These are phyloP conservation scores for Scolanthus callimorphus DNA, from an alignment of 92 coral and sea anemone genomes.

Conservation along the genomic window DNA sequence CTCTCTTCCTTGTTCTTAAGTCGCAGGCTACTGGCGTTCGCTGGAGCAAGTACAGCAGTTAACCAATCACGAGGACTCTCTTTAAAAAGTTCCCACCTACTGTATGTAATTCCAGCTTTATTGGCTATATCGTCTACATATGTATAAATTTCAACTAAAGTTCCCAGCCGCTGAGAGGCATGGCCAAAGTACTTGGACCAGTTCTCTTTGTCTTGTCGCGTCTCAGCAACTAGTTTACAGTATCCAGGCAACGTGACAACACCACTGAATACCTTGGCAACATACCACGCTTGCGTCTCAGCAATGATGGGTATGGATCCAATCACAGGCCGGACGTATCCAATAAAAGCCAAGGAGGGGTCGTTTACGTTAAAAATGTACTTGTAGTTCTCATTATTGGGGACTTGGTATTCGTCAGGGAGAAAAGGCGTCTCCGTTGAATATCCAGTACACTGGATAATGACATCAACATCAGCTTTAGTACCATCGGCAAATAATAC, in stretches of 20 bases:
- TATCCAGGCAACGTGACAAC: conserved; percentile 34
- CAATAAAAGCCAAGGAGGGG: too few species aligned
- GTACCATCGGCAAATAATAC: too few species aligned
- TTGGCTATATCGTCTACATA: too few species aligned
- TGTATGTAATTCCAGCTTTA: too few species aligned
- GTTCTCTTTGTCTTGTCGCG: conserved; percentile 50
- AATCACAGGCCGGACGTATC: conserved; percentile 68
- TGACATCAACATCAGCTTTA: too few species aligned
- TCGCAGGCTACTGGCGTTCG: too few species aligned
- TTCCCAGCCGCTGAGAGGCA: conserved; percentile 51
- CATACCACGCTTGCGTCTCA: conserved; percentile 43
- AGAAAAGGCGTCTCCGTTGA: conserved; percentile 47
- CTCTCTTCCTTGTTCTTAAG: too few species aligned
- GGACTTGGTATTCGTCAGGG: conserved; percentile 46
- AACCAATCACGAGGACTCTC: too few species aligned
- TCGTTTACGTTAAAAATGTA: conserved; percentile 61
- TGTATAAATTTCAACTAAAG: conserved; percentile 72
- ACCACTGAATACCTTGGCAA: conserved; percentile 68
- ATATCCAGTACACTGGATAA: conserved; percentile 76
- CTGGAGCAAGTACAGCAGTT: too few species aligned
- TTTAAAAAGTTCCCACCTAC: too few species aligned
- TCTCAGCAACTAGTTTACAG: conserved; percentile 34
- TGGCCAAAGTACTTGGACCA: conserved; percentile 68
- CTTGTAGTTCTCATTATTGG: conserved; percentile 53
- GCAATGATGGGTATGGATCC: conserved; percentile 64